Base-by-base conservation (phyloP, 2,113 vertebrate genomes). In the Agapornis roseicollis region DNA sequence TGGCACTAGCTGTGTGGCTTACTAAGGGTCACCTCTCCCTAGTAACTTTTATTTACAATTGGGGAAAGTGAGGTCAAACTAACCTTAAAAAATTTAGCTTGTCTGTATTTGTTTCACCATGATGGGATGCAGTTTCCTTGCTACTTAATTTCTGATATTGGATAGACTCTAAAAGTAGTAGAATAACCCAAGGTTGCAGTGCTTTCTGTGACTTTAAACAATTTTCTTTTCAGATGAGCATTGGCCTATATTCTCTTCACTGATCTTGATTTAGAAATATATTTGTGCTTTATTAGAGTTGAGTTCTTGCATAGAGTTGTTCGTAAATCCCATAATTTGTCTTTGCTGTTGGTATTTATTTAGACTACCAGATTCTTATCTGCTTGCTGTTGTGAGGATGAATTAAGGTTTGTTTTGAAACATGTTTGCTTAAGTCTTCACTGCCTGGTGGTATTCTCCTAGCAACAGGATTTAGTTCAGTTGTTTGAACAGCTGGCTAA, bases 401-500 rank as follows among this genome's bases (percentile, higher is more conserved):
- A 90, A 92, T 93, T 94, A 92, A 92, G 72, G 86, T 92, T 95
- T 96, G 83, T 94, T 96, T 96, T 2, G 27, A 93, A 90, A 81
- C 46, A 33, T 68, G 83, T 96, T 97, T 93, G 73, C 74, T 93
- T 88, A 79, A 85, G 80, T 80, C 90, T 96, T 92, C 20, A 8
- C 63, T 95, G 92, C 73, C 65, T 92, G 49, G 41, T 89, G 61
- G 88, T 65, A 1, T 87, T 96, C 86, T 94, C 96, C 41, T 96
- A 96, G 96, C 94, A 96, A 94, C 96, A 77, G 77, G 77, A 86
- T 96, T 96, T 96, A 85, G 83, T 84, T 81, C 35, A 69, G 80
- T 25, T 96, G 61, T 97, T 96, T 96, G 93, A 92, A 84, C 96
- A 97, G 96, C 96, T 96, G 96, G 80, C 66, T 82, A n/a, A 49